These are phyloP conservation scores for Bombus confusus DNA, from an alignment of 1,140 invertebrate genomes.

Conservation along the genomic window DNA sequence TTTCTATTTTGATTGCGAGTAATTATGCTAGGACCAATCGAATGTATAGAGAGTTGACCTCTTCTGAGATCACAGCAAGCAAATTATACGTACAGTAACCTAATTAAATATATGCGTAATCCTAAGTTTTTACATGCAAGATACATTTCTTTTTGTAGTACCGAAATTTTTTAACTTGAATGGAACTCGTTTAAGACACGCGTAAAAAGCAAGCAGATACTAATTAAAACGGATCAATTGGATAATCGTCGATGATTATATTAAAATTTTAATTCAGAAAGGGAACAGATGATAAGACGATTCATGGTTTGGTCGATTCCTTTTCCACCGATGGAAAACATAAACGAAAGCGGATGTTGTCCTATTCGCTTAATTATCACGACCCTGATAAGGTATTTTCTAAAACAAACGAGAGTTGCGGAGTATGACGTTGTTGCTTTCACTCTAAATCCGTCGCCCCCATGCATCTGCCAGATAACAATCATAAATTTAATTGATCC, in stretches of 20 bases:
- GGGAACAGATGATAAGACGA: neutral
- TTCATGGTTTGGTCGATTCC: neutral
- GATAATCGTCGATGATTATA: neutral
- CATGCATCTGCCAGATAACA: conserved; percentile 21
- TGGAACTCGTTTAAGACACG: too few species aligned
- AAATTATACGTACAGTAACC: too few species aligned
- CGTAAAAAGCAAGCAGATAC: neutral
- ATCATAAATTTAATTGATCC: conserved; percentile 7
- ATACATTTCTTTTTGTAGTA: too few species aligned
- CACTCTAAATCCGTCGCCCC: conserved; percentile 37
- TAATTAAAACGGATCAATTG: neutral
- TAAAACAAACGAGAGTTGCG: conserved; percentile 3
- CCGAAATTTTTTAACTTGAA: neutral
- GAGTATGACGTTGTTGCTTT: conserved; percentile 45
- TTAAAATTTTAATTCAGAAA: neutral
- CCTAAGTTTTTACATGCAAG: too few species aligned
- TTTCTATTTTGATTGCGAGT: too few species aligned
- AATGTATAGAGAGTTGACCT: too few species aligned
- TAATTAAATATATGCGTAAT: too few species aligned
- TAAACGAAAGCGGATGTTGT: conserved; percentile 2
- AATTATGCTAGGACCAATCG: too few species aligned
- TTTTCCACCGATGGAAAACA: neutral
- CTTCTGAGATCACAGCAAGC: too few species aligned
- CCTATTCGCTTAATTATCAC: conserved; percentile 49
- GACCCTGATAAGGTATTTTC: conserved; percentile 39